These are phyloP conservation scores for Muraenolepis orangiensis DNA, from an alignment of 2,797 vertebrate genomes.

Conservation along the genomic window DNA sequence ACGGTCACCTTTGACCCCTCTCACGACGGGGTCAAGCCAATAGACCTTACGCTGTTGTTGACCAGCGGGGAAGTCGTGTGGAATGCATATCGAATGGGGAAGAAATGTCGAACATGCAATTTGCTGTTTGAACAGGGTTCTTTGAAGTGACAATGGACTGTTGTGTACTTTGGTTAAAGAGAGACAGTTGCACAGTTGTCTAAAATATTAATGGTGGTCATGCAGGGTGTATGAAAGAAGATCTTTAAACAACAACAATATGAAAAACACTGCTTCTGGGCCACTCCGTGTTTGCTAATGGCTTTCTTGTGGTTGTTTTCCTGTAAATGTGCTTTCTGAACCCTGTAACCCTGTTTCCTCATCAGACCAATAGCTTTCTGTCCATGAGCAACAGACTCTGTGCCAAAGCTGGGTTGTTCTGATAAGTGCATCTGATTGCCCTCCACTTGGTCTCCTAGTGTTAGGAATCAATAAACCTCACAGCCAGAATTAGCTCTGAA, in stretches of 20 bases:
- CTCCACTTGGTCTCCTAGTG: no score
- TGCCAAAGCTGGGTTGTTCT: not conserved
- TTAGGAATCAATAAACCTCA: no score
- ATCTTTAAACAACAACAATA: not conserved
- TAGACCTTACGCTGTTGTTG: not conserved
- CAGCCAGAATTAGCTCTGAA: no score
- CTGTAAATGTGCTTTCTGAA: not conserved
- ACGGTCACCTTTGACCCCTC: slow-evolving; percentile 17
- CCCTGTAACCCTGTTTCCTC: not conserved
- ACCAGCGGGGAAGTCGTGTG: not conserved
- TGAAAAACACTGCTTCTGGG: not conserved
- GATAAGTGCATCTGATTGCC: no score
- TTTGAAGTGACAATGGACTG: not conserved
- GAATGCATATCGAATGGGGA: not conserved
- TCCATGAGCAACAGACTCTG: not conserved
- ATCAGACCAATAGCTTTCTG: not conserved
- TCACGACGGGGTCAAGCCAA: not conserved
- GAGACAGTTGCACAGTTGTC: not conserved
- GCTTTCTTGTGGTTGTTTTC: not conserved
- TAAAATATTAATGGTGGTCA: not conserved
- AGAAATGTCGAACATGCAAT: not conserved
- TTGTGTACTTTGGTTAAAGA: not conserved
- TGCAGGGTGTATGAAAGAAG: not conserved
- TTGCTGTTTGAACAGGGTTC: slow-evolving; percentile 3
- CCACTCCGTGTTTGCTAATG: not conserved